phyloP scores from a whole-genome alignment of 2,113 vertebrate genomes.

The Rhodinocichla rosea region DNA sequence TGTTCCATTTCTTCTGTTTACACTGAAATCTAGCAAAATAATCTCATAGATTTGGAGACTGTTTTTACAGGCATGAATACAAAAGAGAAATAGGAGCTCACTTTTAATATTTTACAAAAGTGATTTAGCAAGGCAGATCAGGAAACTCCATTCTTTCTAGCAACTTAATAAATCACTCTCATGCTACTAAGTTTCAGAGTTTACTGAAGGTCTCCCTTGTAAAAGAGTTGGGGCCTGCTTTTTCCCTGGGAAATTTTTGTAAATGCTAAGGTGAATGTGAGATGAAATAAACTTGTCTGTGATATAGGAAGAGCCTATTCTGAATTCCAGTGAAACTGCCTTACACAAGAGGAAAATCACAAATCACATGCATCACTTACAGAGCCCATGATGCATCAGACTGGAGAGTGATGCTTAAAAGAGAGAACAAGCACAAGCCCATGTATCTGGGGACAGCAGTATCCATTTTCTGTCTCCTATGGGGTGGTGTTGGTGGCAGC shows the following conservation, averaged over 20 bases:
- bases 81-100: neutral
- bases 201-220: neutral
- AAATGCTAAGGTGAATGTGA: neutral
- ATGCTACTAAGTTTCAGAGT: neutral
- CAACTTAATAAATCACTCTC: neutral
- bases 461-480: neutral
- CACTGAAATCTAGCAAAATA: neutral
- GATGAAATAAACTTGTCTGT: neutral
- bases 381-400: neutral
- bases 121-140: neutral
- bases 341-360: neutral
- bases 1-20: neutral
- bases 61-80: neutral
- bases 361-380: neutral
- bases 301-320: neutral
- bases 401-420: neutral
- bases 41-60: neutral
- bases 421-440: neutral
- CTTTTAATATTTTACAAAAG: neutral
- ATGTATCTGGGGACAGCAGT: fast-evolving
- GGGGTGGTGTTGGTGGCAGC: neutral
- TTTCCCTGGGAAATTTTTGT: neutral
- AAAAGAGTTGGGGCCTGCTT: neutral
- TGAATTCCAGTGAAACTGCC: neutral
- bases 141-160: neutral